Conservation (phyloP, 2,888 invertebrate genomes). For the Notodonta dromedarius region DNA sequence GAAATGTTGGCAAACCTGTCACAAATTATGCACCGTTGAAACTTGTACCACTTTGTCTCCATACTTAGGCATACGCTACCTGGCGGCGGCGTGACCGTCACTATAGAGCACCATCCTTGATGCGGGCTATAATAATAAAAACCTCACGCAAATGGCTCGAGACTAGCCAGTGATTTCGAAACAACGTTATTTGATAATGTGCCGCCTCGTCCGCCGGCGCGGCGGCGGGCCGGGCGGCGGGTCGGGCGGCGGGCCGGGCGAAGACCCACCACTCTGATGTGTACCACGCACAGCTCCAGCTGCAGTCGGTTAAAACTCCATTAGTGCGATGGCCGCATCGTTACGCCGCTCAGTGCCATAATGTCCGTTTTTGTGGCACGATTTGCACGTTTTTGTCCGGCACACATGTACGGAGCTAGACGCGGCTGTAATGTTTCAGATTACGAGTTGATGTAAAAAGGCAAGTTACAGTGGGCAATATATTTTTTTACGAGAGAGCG, state of each 20-base stretch:
- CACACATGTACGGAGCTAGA: slow-evolving; percentile 27
- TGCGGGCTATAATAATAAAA: background rate
- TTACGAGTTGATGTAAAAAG: slow-evolving; percentile 24
- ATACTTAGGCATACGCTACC: background rate
- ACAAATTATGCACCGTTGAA: slow-evolving; percentile 13
- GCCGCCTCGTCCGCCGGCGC: slow-evolving; percentile 5
- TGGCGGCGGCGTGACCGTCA: background rate
- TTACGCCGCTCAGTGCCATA: slow-evolving; percentile 19
- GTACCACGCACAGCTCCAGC: slow-evolving; percentile 16
- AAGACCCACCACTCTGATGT: slow-evolving; percentile 9
- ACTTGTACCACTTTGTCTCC: too few relatives aligned
- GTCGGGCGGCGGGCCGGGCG: slow-evolving; percentile 1
- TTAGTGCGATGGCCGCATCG: slow-evolving; percentile 17
- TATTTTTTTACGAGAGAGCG: slow-evolving; percentile 31
- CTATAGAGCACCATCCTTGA: background rate
- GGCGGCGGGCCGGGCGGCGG: slow-evolving; percentile 7
- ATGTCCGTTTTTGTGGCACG: slow-evolving; percentile 31
- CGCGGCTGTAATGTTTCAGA: slow-evolving; percentile 30
- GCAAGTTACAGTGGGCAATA: slow-evolving; percentile 26
- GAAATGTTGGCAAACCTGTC: slow-evolving; percentile 13
- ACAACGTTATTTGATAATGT: background rate
- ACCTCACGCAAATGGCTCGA: background rate
- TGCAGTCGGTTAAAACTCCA: slow-evolving; percentile 28
- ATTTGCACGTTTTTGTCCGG: slow-evolving; percentile 20
- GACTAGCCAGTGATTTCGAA: background rate